A percentile compares a stretch with the other conserved stretches of the same genome.
Evolutionary conservation across 2,797 vertebrate genomes (phyloP).

Genomic region (Paguma larvata): DNA sequence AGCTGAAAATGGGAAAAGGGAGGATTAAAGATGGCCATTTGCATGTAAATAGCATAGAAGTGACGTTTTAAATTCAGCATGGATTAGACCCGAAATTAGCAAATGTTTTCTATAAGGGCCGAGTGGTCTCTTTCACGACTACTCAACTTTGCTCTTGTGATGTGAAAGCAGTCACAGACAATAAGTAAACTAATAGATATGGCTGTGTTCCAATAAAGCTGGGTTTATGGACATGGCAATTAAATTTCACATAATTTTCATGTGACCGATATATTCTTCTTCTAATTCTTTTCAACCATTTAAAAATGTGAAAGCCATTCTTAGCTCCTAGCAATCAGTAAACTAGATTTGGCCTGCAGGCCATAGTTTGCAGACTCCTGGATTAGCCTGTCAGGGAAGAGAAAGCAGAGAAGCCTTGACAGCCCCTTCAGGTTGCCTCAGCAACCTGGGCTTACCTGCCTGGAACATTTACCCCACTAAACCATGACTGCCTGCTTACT

Average conservation of each 20-base stretch:
- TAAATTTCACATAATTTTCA: slow-evolving; percentile 23
- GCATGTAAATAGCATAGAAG: neutral
- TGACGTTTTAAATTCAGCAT: slow-evolving; percentile 39
- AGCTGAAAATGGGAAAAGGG: neutral
- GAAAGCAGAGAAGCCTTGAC: neutral
- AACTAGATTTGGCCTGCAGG: neutral
- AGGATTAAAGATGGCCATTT: neutral
- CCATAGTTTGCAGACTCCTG: neutral
- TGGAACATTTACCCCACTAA: neutral
- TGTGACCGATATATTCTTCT: neutral
- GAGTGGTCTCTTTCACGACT: slow-evolving; percentile 31
- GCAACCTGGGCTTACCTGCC: neutral
- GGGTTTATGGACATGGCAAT: slow-evolving; percentile 11
- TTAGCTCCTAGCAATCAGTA: neutral
- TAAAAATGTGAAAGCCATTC: slow-evolving; percentile 50
- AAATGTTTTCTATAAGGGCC: neutral
- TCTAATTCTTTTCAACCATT: slow-evolving; percentile 10
- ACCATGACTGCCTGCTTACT: neutral
- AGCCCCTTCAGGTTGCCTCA: neutral
- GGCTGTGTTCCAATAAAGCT: neutral
- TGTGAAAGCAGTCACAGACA: neutral
- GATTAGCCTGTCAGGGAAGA: neutral
- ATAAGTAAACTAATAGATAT: neutral
- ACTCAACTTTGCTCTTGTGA: neutral
- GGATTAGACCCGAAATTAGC: neutral